Evolutionary conservation across 2,888 invertebrate genomes (phyloP), one percentile per base, ranked within the genome.

Genomic region (Phortica okadai): DNA sequence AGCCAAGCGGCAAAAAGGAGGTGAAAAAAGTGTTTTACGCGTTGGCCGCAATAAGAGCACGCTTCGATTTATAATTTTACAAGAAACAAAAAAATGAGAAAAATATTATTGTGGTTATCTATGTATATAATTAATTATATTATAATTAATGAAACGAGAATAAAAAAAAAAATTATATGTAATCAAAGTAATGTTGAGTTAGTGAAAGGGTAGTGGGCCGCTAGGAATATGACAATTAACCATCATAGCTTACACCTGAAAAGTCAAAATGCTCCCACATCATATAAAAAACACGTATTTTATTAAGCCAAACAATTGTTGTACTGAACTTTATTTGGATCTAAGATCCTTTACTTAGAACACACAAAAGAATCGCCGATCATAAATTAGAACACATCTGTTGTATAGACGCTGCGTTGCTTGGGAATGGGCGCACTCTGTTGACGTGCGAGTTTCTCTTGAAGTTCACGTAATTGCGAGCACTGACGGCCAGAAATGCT

Each of bases 401-500:
- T 92, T 81, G 91, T 91, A 77, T 92, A 92, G 74, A 92, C 88
- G 81, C 89, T 92, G 11, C 92, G 88, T 75, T 92, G 91, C 41
- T 91, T 91, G 1, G 92, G 91, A 79, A 89, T 83, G 2, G 92
- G 92, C 4, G 84, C 88, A 33, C 33, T 56, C 33, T 88, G 89
- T 41, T 88, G 83, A 0, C 87, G 82, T 1, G 90, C 80, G 16
- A 83, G 77, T 76, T 89, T 85, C 14, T 89, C 79, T 75, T 89
- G 86, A 56, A 91, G 78, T 25, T 88, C 89, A 6, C 84, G 75
- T 16, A 92, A 80, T 10, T 86, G 83, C 10, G 86, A 88, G 73
- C 89, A 88, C 77, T 89, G 89, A 2, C 86, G 83, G 1, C 89
- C 88, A 14, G 89, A 89, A 1, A 89, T 89, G 64, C 86, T 84